These are phyloP conservation scores for Drosophila eugracilis DNA, from an alignment of 1,140 invertebrate genomes.

Conservation along the genomic window DNA sequence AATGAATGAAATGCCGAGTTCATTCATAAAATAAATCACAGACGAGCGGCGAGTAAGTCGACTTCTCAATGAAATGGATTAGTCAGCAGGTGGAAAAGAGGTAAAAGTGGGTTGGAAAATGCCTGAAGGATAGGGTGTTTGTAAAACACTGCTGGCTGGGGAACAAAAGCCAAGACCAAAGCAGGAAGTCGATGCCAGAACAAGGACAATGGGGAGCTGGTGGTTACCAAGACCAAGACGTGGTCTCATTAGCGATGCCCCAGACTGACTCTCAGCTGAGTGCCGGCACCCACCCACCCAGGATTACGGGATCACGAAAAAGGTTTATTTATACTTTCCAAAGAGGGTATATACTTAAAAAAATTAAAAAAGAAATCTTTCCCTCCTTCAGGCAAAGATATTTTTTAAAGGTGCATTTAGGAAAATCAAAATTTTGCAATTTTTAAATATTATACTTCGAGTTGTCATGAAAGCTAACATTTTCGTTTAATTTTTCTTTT, in stretches of 20 bases:
- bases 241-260: constrained; percentile 71
- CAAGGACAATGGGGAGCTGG: constrained; percentile 40
- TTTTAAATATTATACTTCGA: no score
- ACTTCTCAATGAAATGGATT: constrained; percentile 78
- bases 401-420: no score
- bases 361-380: no score
- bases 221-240: constrained; percentile 33
- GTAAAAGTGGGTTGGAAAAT: not conserved
- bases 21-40: constrained; percentile 80
- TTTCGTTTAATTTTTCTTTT: no score
- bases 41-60: constrained; percentile 22
- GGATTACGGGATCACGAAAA: no score
- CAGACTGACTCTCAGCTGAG: constrained; percentile 26
- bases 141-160: constrained; percentile 9
- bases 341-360: not conserved
- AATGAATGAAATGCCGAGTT: constrained; percentile 76
- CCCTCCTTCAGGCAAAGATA: no score
- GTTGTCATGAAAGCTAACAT: no score
- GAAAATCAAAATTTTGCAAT: no score
- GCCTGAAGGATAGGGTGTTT: not conserved
- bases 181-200: constrained; percentile 64
- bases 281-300: constrained; percentile 2
- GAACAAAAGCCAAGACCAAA: constrained; percentile 60
- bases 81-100: constrained; percentile 64
- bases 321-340: not conserved